These are phyloP conservation scores for Aleadryas rufinucha DNA, from an alignment of 2,113 vertebrate genomes.

Conservation along the genomic window DNA sequence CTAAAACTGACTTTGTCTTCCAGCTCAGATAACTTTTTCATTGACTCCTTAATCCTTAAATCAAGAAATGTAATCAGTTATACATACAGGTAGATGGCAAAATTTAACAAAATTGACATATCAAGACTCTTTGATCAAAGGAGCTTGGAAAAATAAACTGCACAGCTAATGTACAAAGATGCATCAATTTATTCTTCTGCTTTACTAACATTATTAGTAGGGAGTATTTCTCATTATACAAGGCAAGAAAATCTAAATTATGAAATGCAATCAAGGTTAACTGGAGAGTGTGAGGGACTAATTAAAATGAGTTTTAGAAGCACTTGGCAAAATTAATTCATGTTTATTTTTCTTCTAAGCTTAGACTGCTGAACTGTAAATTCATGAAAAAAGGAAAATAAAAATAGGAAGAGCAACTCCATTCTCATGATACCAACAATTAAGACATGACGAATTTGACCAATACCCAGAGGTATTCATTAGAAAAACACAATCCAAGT, in stretches of 20 bases:
- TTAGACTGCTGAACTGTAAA: conserved; percentile 34
- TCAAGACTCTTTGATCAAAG: conserved; percentile 3
- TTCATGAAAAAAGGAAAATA: conserved; percentile 27
- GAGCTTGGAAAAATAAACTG: background rate
- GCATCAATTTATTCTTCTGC: background rate
- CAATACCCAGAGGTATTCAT: conserved; percentile 5
- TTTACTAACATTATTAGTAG: conserved; percentile 6
- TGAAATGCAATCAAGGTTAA: conserved; percentile 31
- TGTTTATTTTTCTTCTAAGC: conserved; percentile 26
- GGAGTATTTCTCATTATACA: conserved; percentile 9
- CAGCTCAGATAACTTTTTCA: background rate
- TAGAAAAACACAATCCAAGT: conserved; percentile 36
- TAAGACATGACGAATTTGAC: background rate
- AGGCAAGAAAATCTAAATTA: conserved; percentile 19
- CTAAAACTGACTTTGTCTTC: conserved; percentile 11
- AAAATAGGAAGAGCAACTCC: conserved; percentile 12
- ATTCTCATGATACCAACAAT: conserved; percentile 10
- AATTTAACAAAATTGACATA: conserved; percentile 28
- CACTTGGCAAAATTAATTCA: conserved; percentile 40
- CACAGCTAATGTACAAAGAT: background rate
- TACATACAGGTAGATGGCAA: background rate
- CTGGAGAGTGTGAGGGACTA: conserved; percentile 9
- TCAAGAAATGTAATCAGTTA: conserved; percentile 40
- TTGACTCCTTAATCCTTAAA: conserved; percentile 46
- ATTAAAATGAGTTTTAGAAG: conserved; percentile 46